These are phyloP conservation scores for Palaemon carinicauda DNA, from an alignment of 1,140 invertebrate species.

Conservation along the genomic window DNA sequence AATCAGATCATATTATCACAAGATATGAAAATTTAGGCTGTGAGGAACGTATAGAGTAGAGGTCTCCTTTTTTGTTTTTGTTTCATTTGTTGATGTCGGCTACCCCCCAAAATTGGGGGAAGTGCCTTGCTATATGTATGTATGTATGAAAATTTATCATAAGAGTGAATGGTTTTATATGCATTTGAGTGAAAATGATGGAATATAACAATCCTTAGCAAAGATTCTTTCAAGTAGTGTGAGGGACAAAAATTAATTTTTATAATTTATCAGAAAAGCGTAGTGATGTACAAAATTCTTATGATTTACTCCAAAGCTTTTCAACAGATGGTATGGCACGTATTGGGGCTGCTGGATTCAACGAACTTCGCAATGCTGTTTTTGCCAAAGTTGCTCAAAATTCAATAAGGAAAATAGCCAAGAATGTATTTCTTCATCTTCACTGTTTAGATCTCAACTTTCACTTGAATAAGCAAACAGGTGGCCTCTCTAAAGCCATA, in stretches of 20 bases:
- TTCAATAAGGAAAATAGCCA: conserved; percentile 93
- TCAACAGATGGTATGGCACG: conserved; percentile 89
- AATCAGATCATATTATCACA: too few species aligned
- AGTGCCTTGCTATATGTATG: too few species aligned
- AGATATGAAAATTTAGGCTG: too few species aligned
- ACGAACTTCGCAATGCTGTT: conserved; percentile 96
- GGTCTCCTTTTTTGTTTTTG: too few species aligned
- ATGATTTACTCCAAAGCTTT: conserved; percentile 19
- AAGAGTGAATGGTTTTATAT: too few species aligned
- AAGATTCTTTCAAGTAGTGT: too few species aligned
- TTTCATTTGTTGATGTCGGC: too few species aligned
- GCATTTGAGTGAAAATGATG: too few species aligned
- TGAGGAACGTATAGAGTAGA: too few species aligned
- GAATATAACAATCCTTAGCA: too few species aligned
- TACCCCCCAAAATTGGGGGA: too few species aligned
- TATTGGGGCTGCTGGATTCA: conserved; percentile 87
- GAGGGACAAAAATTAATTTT: background rate
- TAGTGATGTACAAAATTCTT: background rate
- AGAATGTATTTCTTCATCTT: conserved; percentile 96
- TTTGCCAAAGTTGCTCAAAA: conserved; percentile 98
- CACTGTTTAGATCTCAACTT: conserved; percentile 95
- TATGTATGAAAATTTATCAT: too few species aligned
- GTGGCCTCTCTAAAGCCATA: conserved; percentile 81
- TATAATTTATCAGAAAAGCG: background rate
- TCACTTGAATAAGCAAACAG: conserved; percentile 94